These are phyloP conservation scores for Drosophila erecta DNA, from an alignment of 1,140 invertebrate species.

Conservation along the genomic window DNA sequence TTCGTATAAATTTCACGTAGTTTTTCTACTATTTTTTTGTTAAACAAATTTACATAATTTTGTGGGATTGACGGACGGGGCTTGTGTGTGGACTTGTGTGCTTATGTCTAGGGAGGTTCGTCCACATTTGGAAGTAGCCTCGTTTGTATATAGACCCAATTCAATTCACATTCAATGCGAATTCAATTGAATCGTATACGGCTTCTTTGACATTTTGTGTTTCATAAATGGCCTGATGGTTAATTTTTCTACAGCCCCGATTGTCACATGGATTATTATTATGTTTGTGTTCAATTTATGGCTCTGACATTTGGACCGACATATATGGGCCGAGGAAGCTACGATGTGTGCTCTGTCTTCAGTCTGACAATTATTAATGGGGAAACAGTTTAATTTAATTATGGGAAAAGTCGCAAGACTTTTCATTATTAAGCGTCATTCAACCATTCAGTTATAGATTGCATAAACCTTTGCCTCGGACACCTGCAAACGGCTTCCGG, in stretches of 20 bases:
- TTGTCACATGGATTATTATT: slow-evolving; percentile 78
- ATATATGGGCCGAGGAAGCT: slow-evolving; percentile 69
- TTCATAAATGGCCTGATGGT: slow-evolving; percentile 79
- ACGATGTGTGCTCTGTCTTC: slow-evolving; percentile 13
- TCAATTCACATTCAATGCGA: slow-evolving; percentile 75
- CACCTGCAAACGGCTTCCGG: slow-evolving; percentile 61
- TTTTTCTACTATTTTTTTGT: not conserved
- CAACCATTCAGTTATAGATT: slow-evolving; percentile 34
- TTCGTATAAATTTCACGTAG: slow-evolving; percentile 43
- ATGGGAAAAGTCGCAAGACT: slow-evolving; percentile 62
- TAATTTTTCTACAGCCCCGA: slow-evolving; percentile 67
- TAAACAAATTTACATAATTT: slow-evolving; percentile 74
- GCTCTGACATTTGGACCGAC: slow-evolving; percentile 71
- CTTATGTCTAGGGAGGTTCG: slow-evolving; percentile 26
- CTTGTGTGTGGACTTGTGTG: slow-evolving; percentile 9
- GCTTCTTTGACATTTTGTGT: slow-evolving; percentile 71
- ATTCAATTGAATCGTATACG: slow-evolving; percentile 54
- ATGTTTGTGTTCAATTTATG: slow-evolving; percentile 70
- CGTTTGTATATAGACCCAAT: slow-evolving; percentile 63
- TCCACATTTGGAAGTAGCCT: slow-evolving; percentile 72
- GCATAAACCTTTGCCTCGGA: slow-evolving; percentile 35
- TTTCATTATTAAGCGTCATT: slow-evolving; percentile 11
- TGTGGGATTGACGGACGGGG: slow-evolving; percentile 53
- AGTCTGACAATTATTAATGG: slow-evolving; percentile 74
- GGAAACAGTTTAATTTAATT: slow-evolving; percentile 76